Evolutionary conservation across 2,797 vertebrate species (phyloP).

Genomic region (Fratercula arctica): DNA sequence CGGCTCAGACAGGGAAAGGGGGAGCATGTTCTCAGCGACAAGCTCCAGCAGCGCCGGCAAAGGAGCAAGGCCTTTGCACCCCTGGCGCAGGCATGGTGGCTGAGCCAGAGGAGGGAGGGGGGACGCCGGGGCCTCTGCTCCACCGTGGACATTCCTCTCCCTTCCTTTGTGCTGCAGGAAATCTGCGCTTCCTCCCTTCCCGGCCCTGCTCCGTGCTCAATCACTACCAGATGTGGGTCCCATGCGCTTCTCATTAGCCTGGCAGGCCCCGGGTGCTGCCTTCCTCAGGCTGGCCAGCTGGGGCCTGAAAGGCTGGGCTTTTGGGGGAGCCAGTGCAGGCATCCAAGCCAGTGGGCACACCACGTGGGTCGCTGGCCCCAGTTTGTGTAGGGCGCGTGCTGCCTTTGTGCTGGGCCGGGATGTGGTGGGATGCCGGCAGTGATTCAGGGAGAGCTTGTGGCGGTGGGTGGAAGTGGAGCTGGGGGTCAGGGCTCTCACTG

Average conservation of each 20-base stretch:
- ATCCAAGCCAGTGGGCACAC: accelerated
- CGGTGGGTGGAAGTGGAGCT: neutral
- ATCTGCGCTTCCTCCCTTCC: slow-evolving; percentile 89
- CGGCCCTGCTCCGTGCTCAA: slow-evolving; percentile 86
- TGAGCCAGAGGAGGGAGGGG: neutral
- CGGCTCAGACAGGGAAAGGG: neutral
- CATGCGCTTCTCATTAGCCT: slow-evolving; percentile 84
- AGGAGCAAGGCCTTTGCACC: neutral
- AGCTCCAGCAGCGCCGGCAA: too few relatives aligned
- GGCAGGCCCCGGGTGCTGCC: slow-evolving; percentile 73
- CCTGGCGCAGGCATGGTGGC: accelerated
- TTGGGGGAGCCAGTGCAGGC: slow-evolving; percentile 69
- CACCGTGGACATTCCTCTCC: slow-evolving; percentile 76
- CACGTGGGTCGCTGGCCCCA: neutral
- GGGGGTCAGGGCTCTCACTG: accelerated
- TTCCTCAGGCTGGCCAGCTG: slow-evolving; percentile 77
- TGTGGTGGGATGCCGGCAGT: neutral
- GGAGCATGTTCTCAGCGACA: too few relatives aligned
- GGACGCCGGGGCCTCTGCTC: slow-evolving; percentile 58
- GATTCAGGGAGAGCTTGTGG: accelerated
- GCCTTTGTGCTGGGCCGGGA: neutral
- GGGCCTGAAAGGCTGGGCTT: slow-evolving; percentile 67
- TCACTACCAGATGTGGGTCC: slow-evolving; percentile 95
- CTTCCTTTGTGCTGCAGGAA: slow-evolving; percentile 91
- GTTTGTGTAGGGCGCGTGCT: neutral